Base-by-base conservation (phyloP, 2,113 vertebrate species). In the Ammodytes marinus region DNA sequence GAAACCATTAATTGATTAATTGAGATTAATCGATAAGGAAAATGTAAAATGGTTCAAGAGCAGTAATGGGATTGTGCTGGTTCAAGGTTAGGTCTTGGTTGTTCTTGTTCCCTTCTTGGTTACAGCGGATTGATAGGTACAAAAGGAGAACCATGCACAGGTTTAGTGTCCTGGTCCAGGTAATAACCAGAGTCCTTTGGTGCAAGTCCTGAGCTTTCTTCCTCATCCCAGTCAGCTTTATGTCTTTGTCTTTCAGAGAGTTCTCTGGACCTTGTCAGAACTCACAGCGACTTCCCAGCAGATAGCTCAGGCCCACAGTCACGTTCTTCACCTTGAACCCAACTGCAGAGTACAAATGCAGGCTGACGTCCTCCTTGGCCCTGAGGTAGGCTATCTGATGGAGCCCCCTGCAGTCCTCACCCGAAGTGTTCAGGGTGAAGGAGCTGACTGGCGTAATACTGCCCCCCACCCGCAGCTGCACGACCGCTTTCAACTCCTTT, bases 301-400 rank as follows among this genome's bases (percentile, higher is more conserved):
- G 65, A 40, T 77, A 91, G 83, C 6, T 86, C 46, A 94, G 72
- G 39, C 86, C 91, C 61, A 91, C 15, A 2, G 58, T 82, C 47
- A 70, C 8, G 0, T 39, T 61, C 2, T 2, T 60, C 0, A 91
- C 15, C 42, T 10, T 76, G 39, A 91, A 86, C 0, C 0, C 0
- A 0, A 0, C 0, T 0, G 3, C 0, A 1, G 37, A 4, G 7
- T 2, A 0, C 12, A 92, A 74, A 19, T n/a, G 3, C 58, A 93
- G 60, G 4, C 42, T 60, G 5, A 40, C 84, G 39, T 40, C 0
- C 0, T 89, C 59, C 0, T 57, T 69, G 0, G 3, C 17, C 4
- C 0, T 64, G 53, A 94, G 90, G 79, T 86, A 90, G 39, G 42
- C 76, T 0, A 42, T 27, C 2, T 37, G 40, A 1, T 90, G 50